Base-by-base conservation (phyloP, 2,113 vertebrate genomes). In the Hemibagrus wyckioides region DNA sequence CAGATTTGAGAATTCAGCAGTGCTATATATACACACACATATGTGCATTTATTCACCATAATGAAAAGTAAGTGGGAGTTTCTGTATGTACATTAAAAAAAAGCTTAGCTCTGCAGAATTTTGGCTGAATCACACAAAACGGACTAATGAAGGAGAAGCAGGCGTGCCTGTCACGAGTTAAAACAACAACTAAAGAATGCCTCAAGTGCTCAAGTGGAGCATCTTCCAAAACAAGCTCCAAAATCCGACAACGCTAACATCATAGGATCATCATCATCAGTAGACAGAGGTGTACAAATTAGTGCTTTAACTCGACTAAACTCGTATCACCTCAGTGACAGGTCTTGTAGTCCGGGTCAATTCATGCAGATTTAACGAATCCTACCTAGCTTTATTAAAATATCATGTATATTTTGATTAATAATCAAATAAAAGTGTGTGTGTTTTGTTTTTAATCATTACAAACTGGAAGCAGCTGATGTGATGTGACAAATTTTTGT, bases 81-180 rank as follows among this genome's bases (percentile, higher is more conserved):
- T 80, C 52, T 89, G 6, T 79, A 81, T 19, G 30, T 8, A 73
- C 23, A n/a, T n/a, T n/a, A 80, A 86, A 30, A 73, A 28, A 41
- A 83, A 28, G n/a, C 54, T 50, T 73, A 67, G 25, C 61, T 79
- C 77, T 79, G 91, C 82, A 80, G 9, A 84, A 14, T 65, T 89
- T 56, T 50, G 52, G 87, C 91, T 90, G 88, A 91, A 52, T 84
- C 57, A 61, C 77, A 85, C 76, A 89, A 88, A 87, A 82, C 61
- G 59, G 77, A 52, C 41, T 39, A 77, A 81, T 87, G 84, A 82
- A 57, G 36, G 85, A 71, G 71, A 54, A 67, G 7, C 39, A 11
- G 6, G 0, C 0, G 77, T 30, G 83, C 57, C 57, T 85, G 28
- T 67, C 52, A 77, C 21, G 21, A 41, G 50, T 48, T 44, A 44